phyloP scores from a whole-genome alignment of 2,113 vertebrate species.

The Anguilla japonica region DNA sequence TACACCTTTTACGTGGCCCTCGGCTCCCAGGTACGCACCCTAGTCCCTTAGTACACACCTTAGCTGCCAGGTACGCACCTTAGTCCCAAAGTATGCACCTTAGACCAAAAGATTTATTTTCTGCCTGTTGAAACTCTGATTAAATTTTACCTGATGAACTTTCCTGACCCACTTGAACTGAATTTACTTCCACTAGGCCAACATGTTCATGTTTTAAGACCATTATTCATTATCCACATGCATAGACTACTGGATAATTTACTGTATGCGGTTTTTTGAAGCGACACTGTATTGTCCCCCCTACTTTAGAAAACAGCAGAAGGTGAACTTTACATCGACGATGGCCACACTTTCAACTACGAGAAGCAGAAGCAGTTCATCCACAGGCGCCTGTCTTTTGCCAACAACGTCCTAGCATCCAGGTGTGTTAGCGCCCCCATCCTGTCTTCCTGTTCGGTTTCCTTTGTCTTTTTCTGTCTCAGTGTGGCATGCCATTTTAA shows the following conservation, averaged over 20 bases:
- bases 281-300: neutral
- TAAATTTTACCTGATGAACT: neutral
- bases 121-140: neutral
- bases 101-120: too few species aligned
- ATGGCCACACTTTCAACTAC: slow-evolving; percentile 83
- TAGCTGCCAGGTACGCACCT: neutral
- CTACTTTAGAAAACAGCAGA: slow-evolving; percentile 74
- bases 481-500: neutral
- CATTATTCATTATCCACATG: neutral
- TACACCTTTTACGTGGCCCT: slow-evolving; percentile 85
- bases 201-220: neutral
- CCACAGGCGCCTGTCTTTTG: slow-evolving; percentile 74
- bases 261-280: too few species aligned
- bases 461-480: neutral
- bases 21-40: slow-evolving; percentile 67
- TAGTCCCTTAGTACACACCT: neutral
- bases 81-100: neutral
- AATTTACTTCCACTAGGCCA: neutral
- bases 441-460: neutral
- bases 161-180: neutral
- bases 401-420: slow-evolving; percentile 74
- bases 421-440: slow-evolving; percentile 59
- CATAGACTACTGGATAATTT: too few species aligned
- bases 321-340: slow-evolving; percentile 85
- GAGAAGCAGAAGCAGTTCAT: slow-evolving; percentile 73